Evolutionary conservation across 23 tunicate species (phyloP).

Genomic region (Halocynthia aurantium): DNA sequence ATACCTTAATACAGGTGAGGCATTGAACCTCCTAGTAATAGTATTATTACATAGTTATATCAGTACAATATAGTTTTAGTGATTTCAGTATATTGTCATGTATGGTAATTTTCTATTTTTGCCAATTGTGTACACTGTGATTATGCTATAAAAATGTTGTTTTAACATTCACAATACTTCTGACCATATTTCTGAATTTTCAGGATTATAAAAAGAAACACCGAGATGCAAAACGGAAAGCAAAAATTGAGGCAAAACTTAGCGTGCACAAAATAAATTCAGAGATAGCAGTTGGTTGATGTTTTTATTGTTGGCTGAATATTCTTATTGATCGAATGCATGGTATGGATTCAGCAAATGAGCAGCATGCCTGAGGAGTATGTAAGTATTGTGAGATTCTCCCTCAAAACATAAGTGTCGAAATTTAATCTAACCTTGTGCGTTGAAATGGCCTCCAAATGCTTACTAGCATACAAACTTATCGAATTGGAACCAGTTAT

Average conservation of each 20-base stretch:
- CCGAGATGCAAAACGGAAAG: constrained; percentile 14
- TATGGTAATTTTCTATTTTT: background rate
- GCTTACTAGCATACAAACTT: too few species aligned
- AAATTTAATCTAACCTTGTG: too few species aligned
- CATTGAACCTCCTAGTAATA: background rate
- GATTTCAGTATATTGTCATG: too few species aligned
- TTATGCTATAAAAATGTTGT: background rate
- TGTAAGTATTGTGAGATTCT: too few species aligned
- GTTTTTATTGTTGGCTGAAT: too few species aligned
- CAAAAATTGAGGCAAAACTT: constrained; percentile 6
- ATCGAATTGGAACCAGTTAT: too few species aligned
- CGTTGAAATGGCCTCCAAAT: too few species aligned
- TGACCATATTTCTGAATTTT: background rate
- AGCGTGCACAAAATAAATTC: background rate
- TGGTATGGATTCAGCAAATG: too few species aligned
- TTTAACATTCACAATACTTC: background rate
- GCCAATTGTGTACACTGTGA: background rate
- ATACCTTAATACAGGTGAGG: constrained; percentile 1
- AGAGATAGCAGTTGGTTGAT: too few species aligned
- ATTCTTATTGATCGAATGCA: too few species aligned
- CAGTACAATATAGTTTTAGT: background rate
- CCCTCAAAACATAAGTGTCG: too few species aligned
- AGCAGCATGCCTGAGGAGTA: too few species aligned
- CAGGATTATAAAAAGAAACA: constrained; percentile 10
- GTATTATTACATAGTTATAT: background rate